Evolutionary conservation across 2,888 invertebrate genomes (phyloP), one percentile per base, ranked within the genome.

Genomic region (Hofmannophila pseudospretella): DNA sequence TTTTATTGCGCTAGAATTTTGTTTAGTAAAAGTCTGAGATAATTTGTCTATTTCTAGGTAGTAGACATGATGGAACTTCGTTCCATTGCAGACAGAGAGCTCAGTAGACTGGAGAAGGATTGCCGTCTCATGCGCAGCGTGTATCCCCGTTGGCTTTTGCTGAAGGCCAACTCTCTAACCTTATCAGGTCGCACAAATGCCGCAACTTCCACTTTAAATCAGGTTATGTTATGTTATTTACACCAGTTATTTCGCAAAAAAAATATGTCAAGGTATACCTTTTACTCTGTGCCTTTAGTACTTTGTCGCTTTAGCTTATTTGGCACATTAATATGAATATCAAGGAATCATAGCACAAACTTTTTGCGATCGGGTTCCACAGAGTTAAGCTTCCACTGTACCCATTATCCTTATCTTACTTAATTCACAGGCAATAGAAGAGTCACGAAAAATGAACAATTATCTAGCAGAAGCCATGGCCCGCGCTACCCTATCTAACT

Each of bases 31-130:
- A 16, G 5, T 16, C 16, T 3, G 16, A 16, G 16, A 16, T 5
- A 32, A n/a, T n/a, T 25, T 7, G 13, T 9, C 5, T 45, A 57
- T 28, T 35, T 23, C n/a, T 23, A 86, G 85, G 77, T 86, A 8
- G 85, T 86, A 3, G 81, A 85, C 47, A 44, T 85, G 14, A 78
- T 86, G 82, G 81, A 85, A 41, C 51, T 85, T 8, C 75, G 80
- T 1, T 86, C 85, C 0, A 65, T 81, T 48, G 85, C 85, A 3
- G 84, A 82, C 34, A 59, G 68, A 20, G 81, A 84, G 41, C 61
- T 86, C 1, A 47, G 45, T 5, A 61, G 59, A 27, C 44, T 86
- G 26, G 85, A 86, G 44, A 65, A 53, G 27, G 78, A 81, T 37
- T 62, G 69, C 7, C 71, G 69, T 14, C 12, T 66, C n/a, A 47